phyloP scores from a whole-genome alignment of 2,888 invertebrate species.

The Diogma glabrata region DNA sequence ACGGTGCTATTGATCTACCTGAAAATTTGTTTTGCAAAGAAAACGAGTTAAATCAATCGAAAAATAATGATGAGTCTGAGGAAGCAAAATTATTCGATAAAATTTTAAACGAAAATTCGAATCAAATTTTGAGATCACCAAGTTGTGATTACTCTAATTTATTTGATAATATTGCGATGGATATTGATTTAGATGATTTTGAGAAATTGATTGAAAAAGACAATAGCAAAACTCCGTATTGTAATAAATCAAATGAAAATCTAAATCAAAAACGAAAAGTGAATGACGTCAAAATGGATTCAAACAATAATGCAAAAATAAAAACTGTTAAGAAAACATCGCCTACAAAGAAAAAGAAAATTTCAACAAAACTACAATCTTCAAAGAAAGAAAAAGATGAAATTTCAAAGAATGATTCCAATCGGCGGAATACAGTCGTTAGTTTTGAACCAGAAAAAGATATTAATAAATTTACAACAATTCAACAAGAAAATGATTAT shows the following conservation, averaged over 20 bases:
- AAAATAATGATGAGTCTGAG: conserved; percentile 18
- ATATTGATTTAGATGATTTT: not conserved
- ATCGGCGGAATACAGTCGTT: not conserved
- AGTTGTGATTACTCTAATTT: conserved; percentile 33
- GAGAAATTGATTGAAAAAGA: not conserved
- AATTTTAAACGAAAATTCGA: conserved; percentile 24
- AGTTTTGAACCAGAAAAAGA: not conserved
- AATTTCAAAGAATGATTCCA: too few species aligned
- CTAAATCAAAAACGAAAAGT: too few species aligned
- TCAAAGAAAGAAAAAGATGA: too few species aligned
- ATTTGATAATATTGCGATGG: conserved; percentile 20
- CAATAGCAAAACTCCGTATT: too few species aligned
- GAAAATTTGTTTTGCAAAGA: not conserved
- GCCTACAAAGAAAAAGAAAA: too few species aligned
- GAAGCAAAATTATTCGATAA: conserved; percentile 33
- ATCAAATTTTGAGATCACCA: conserved; percentile 28
- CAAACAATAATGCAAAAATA: too few species aligned
- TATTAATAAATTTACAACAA: not conserved
- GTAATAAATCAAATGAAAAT: conserved; percentile 3
- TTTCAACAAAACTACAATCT: too few species aligned
- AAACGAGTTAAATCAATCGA: not conserved
- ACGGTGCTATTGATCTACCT: conserved; percentile 29
- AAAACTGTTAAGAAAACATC: too few species aligned
- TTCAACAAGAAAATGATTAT: not conserved
- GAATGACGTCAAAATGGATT: conserved; percentile 2